These are phyloP conservation scores for Odontophorus gujanensis DNA, from an alignment of 2,113 vertebrate species.

Conservation along the genomic window DNA sequence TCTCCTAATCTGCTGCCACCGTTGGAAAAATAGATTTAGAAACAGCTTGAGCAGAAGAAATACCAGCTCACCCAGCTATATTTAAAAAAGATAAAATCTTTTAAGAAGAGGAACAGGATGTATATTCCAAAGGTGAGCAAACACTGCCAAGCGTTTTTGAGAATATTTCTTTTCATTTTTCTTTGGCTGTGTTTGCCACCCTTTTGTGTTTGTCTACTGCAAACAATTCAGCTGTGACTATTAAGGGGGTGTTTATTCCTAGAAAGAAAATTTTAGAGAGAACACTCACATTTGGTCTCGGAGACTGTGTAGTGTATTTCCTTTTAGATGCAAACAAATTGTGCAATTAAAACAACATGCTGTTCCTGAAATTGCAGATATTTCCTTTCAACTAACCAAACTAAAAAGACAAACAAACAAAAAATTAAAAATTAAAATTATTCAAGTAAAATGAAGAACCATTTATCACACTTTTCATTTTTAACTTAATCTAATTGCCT, in stretches of 20 bases:
- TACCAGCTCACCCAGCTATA: slow-evolving; percentile 21
- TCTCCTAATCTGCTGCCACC: slow-evolving; percentile 48
- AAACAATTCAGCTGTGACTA: background rate
- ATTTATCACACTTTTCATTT: background rate
- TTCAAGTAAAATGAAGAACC: background rate
- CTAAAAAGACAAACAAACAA: background rate
- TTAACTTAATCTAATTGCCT: background rate
- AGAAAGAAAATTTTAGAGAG: slow-evolving; percentile 12
- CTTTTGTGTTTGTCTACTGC: background rate
- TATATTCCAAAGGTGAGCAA: slow-evolving; percentile 43
- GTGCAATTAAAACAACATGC: background rate
- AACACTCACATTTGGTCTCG: background rate
- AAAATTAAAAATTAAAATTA: background rate
- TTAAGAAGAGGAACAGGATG: background rate
- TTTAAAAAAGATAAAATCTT: slow-evolving; percentile 2
- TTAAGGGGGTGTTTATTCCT: background rate
- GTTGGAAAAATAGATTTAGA: slow-evolving; percentile 45
- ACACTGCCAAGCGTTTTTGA: slow-evolving; percentile 9
- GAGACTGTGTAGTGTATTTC: background rate
- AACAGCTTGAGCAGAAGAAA: slow-evolving; percentile 55
- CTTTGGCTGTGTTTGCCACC: background rate
- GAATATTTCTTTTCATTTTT: background rate
- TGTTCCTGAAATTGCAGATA: background rate
- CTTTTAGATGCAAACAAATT: background rate
- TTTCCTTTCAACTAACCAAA: background rate